Percentiles rank a stretch among this genome's conserved stretches.
Evolutionary conservation across 2,888 invertebrate species (phyloP).

Genomic region (Acanthopleura granulata): DNA sequence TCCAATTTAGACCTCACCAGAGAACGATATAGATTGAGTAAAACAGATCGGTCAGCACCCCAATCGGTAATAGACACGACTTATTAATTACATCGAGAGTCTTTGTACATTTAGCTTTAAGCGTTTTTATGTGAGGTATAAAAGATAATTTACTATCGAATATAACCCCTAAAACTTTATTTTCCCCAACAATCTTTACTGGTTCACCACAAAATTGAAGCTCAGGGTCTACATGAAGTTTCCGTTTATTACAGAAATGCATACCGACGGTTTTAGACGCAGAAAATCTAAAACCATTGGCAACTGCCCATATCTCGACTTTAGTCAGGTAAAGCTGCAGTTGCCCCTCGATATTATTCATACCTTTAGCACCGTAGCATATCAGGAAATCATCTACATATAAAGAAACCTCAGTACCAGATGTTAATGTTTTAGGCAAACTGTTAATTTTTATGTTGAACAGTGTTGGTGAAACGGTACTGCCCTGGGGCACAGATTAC

Average conservation of each 20-base stretch:
- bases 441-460: too few species aligned
- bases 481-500: too few species aligned
- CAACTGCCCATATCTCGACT: too few species aligned
- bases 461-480: too few species aligned
- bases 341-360: too few species aligned
- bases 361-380: background rate
- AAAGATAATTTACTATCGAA: constrained; percentile 33
- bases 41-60: constrained; percentile 28
- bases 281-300: constrained; percentile 23
- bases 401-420: too few species aligned
- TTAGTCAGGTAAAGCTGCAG: too few species aligned
- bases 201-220: constrained; percentile 18
- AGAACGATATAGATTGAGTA: background rate
- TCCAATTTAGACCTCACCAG: background rate
- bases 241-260: constrained; percentile 23
- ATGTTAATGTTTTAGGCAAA: too few species aligned
- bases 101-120: background rate
- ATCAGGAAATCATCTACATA: too few species aligned
- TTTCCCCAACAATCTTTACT: constrained; percentile 25
- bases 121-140: constrained; percentile 27
- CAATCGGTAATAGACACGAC: constrained; percentile 26
- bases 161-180: constrained; percentile 31
- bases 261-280: constrained; percentile 28
- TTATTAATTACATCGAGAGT: constrained; percentile 17
- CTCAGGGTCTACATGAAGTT: constrained; percentile 25